Base-by-base conservation (phyloP, 1,140 invertebrate genomes). In the Drosophila murphyi region DNA sequence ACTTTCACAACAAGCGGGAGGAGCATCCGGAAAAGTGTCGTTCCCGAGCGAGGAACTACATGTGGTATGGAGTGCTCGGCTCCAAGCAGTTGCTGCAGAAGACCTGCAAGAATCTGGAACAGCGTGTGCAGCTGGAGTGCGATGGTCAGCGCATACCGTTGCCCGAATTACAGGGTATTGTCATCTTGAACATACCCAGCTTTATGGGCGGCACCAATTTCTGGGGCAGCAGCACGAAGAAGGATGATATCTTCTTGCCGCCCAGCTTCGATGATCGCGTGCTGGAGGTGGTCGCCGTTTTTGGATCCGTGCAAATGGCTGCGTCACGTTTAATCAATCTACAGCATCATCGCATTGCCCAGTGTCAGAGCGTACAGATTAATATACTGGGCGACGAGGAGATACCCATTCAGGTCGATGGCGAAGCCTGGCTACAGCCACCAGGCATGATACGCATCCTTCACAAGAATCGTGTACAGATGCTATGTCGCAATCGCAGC, bases 191-290 rank as follows among this genome's bases (percentile, higher is more conserved):
- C 92, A 99, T 99, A 93, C 97, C 98, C 31, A 98, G 97, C 90
- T 99, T 99, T 93, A 98, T 98, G 96, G 98, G 98, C 5, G 98
- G 98, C 37, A 98, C 98, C n/a, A 99, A 99, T 93, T 99, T 99
- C 92, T 99, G 98, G 98, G 98, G 98, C 67, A 97, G 98, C 64
- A 97, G 95, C 4, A 96, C 95, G 5, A 97, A 98, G 91, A 96
- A 96, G 81, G 97, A 97, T 78, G 97, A 98, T 77, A 94, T 97
- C 10, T 98, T 98, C 87, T 93, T 98, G 8, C 95, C 96, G 2
- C 97, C 97, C 1, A 97, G 96, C 3, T 98, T 98, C 82, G 98
- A 99, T 93, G 98, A 99, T 93, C 95, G 97, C 55, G 96, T 99
- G 56, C 93, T 99, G 5, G 97, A 99, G 94, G 98, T 99, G 10